Evolutionary conservation across 2,888 invertebrate genomes (phyloP).

Genomic region (Sesia apiformis): DNA sequence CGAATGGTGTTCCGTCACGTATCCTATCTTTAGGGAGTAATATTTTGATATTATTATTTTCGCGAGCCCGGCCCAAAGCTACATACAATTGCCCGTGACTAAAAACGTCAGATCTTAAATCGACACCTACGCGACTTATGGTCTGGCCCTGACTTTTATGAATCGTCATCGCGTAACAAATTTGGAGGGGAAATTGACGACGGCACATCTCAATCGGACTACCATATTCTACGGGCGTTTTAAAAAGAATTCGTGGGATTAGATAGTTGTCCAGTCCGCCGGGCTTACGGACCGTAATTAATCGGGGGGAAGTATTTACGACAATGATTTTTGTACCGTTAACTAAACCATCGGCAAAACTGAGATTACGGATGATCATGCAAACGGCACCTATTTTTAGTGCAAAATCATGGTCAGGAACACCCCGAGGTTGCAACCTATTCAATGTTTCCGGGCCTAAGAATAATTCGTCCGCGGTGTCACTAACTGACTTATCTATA

Average conservation of each 20-base stretch:
- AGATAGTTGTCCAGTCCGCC: conserved; percentile 1
- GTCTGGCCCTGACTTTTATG: conserved; percentile 9
- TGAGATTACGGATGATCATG: conserved; percentile 8
- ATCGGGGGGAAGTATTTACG: conserved; percentile 2
- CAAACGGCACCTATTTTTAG: conserved; percentile 5
- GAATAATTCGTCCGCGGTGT: not conserved
- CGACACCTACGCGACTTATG: conserved; percentile 6
- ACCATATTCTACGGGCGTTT: not conserved
- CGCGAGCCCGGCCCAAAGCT: conserved; percentile 1
- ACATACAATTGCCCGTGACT: conserved; percentile 7
- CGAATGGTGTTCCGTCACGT: not conserved
- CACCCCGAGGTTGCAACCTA: not conserved
- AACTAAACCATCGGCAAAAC: conserved; percentile 6
- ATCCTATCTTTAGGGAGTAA: not conserved
- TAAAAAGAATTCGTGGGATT: conserved; percentile 6
- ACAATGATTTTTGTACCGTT: conserved; percentile 9
- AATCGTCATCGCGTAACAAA: conserved; percentile 9
- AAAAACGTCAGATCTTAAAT: conserved; percentile 6
- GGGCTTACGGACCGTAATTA: conserved; percentile 6
- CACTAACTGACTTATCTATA: not conserved
- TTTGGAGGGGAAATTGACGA: conserved; percentile 7
- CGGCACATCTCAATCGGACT: conserved; percentile 4
- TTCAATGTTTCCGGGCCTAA: not conserved
- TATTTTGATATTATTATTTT: not conserved
- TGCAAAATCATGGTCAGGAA: conserved; percentile 1